These are phyloP conservation scores for Caenorhabditis brenneri DNA, from an alignment of 1,140 invertebrate species.

Conservation along the genomic window DNA sequence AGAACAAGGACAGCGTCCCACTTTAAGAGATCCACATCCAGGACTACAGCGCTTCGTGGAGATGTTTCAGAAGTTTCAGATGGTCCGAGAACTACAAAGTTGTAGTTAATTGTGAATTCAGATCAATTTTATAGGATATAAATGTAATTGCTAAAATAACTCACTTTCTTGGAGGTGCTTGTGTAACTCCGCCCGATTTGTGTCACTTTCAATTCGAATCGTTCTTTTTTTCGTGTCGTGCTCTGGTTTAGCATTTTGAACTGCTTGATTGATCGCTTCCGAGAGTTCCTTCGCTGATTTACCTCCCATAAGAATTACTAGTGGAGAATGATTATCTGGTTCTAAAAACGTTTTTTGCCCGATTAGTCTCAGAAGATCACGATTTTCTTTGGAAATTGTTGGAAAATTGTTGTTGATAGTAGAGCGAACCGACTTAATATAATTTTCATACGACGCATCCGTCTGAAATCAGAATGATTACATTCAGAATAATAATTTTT, in stretches of 20 bases:
- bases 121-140: neutral
- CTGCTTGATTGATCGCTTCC: neutral
- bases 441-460: neutral
- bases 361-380: neutral
- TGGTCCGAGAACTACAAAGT: neutral
- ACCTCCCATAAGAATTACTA: neutral
- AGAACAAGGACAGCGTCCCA: constrained; percentile 34
- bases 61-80: neutral
- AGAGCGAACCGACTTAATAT: neutral
- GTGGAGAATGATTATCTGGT: neutral
- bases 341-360: neutral
- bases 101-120: too few species aligned
- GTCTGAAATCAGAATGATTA: neutral
- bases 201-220: constrained; percentile 9
- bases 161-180: neutral
- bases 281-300: neutral
- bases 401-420: neutral
- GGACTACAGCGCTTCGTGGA: neutral
- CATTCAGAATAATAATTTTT: neutral
- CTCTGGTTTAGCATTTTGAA: neutral
- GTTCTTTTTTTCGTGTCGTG: neutral
- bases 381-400: constrained; percentile 5
- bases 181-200: neutral
- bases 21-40: constrained; percentile 18
- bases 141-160: too few species aligned